Evolutionary conservation across 2,797 vertebrate species (phyloP).

Genomic region (Potorous gilbertii): DNA sequence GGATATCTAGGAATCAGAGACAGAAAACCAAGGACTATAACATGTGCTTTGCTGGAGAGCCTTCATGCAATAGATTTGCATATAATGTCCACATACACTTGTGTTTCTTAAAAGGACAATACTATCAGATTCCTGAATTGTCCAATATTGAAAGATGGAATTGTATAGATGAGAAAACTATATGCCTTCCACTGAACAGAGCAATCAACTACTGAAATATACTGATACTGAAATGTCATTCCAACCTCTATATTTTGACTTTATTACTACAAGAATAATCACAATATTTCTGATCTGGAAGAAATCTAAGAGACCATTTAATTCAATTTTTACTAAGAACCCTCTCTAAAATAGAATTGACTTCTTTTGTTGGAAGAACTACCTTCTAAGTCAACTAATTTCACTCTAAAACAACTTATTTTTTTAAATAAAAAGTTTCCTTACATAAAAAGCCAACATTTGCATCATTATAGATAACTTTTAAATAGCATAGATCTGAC

Average conservation of each 20-base stretch:
- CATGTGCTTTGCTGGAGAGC: not conserved
- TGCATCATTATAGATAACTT: not conserved
- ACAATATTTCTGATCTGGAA: not conserved
- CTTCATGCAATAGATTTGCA: not conserved
- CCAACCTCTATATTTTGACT: not conserved
- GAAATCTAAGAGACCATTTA: not conserved
- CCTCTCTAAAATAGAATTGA: not conserved
- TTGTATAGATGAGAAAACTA: not conserved
- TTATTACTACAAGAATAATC: not conserved
- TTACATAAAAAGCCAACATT: not conserved
- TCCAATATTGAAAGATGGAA: not conserved
- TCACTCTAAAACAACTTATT: not conserved
- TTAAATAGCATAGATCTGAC: not conserved
- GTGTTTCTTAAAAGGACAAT: not conserved
- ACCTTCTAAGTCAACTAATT: not conserved
- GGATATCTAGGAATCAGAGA: not conserved
- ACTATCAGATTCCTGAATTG: constrained; percentile 11
- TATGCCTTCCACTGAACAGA: not conserved
- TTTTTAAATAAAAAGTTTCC: not conserved
- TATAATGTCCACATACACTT: not conserved
- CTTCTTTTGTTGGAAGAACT: not conserved
- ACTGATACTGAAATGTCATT: not conserved
- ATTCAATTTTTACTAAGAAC: not conserved
- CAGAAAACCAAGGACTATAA: not conserved
- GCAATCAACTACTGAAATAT: not conserved